Evolutionary conservation across 2,888 invertebrate genomes (phyloP).

Genomic region (Sthenelais limicola): DNA sequence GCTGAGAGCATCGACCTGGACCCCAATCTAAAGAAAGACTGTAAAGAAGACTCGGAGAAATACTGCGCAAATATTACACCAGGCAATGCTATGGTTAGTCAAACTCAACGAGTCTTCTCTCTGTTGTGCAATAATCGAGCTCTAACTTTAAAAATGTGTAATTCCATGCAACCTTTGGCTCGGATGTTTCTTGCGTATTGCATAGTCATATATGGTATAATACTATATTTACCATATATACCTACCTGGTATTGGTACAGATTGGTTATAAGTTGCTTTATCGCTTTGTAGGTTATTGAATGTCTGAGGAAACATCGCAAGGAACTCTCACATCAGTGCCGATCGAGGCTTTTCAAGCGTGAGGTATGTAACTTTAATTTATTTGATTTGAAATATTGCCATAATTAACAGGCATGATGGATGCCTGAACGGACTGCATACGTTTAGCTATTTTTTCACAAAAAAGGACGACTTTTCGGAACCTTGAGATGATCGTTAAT

Average conservation of each 20-base stretch:
- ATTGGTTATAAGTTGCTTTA: too few relatives aligned
- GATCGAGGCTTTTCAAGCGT: conserved; percentile 86
- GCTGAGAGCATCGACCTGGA: conserved; percentile 85
- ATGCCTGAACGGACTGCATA: too few relatives aligned
- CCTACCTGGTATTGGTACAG: too few relatives aligned
- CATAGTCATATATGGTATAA: too few relatives aligned
- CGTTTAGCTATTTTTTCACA: too few relatives aligned
- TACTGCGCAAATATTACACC: conserved; percentile 60
- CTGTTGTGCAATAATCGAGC: neutral
- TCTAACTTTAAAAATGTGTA: too few relatives aligned
- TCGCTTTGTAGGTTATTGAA: conserved; percentile 63
- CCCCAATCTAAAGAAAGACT: conserved; percentile 66
- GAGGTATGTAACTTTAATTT: conserved; percentile 72
- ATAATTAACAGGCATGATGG: too few relatives aligned
- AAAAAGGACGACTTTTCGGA: too few relatives aligned
- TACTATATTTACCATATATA: neutral
- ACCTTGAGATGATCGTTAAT: too few relatives aligned
- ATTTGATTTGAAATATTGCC: too few relatives aligned
- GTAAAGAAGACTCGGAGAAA: conserved; percentile 59
- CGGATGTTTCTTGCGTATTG: too few relatives aligned
- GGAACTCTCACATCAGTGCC: conserved; percentile 76
- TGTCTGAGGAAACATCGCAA: conserved; percentile 78
- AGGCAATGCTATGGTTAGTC: conserved; percentile 66
- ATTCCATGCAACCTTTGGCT: too few relatives aligned
- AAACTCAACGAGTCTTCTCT: neutral